These are phyloP conservation scores for Coregonus ussuriensis DNA, from an alignment of 2,797 vertebrate genomes.

Conservation along the genomic window DNA sequence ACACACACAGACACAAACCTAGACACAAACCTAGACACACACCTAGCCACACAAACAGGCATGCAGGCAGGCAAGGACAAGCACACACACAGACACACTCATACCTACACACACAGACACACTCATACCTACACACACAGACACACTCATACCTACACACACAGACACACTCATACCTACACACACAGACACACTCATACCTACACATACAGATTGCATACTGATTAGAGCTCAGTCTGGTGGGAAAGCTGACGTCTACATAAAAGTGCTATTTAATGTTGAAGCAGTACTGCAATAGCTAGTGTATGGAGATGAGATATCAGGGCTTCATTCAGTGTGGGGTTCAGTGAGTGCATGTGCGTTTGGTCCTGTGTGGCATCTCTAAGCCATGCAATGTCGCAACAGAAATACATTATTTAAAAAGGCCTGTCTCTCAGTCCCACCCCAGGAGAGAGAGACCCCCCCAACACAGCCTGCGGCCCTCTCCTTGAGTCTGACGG, in stretches of 20 bases:
- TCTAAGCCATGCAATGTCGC: slow-evolving; percentile 32
- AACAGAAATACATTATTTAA: slow-evolving; percentile 49
- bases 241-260: slow-evolving; percentile 25
- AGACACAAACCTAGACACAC: too few species aligned
- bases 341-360: slow-evolving; percentile 42
- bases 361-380: slow-evolving; percentile 23
- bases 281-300: slow-evolving; percentile 19
- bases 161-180: slow-evolving; percentile 26
- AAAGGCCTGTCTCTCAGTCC: slow-evolving; percentile 38
- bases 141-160: slow-evolving; percentile 11
- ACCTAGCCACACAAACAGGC: too few species aligned
- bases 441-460: slow-evolving; percentile 48
- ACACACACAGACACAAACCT: slow-evolving; percentile 9
- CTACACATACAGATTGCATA: slow-evolving; percentile 1
- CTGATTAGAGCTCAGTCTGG: slow-evolving; percentile 14
- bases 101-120: slow-evolving; percentile 3
- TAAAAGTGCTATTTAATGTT: slow-evolving; percentile 5
- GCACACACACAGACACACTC: slow-evolving; percentile 3
- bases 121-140: slow-evolving; percentile 10
- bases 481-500: slow-evolving; percentile 51
- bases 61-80: too few species aligned
- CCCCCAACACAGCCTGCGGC: slow-evolving; percentile 36
- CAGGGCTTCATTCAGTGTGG: slow-evolving; percentile 36
- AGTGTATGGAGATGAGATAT: slow-evolving; percentile 20
- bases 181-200: slow-evolving; percentile 1